phyloP scores from a whole-genome alignment of 2,888 invertebrate genomes.

The Eilema griseolum region DNA sequence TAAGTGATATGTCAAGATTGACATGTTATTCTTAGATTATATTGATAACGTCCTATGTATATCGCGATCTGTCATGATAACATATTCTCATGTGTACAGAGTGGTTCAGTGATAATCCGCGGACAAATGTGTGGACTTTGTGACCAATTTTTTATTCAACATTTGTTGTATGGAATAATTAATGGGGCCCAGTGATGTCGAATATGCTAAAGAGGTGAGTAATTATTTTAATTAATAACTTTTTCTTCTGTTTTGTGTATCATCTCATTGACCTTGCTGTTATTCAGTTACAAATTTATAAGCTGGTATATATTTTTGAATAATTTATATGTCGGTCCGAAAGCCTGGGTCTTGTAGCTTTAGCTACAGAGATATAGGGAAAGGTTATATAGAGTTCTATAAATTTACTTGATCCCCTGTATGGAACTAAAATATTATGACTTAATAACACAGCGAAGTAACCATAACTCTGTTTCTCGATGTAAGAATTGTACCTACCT shows the following conservation, averaged over 20 bases:
- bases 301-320: neutral
- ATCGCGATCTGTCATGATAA: slow-evolving; percentile 81
- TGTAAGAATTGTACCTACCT: too few species aligned
- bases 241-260: neutral
- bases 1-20: slow-evolving; percentile 69
- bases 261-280: neutral
- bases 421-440: neutral
- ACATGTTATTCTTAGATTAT: slow-evolving; percentile 76
- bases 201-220: slow-evolving; percentile 72
- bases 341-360: neutral
- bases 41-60: slow-evolving; percentile 60
- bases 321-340: neutral
- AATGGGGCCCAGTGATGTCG: slow-evolving; percentile 57
- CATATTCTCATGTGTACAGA: slow-evolving; percentile 54
- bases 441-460: too few species aligned
- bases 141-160: slow-evolving; percentile 44
- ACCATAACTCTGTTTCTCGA: neutral
- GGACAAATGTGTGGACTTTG: slow-evolving; percentile 39
- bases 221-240: neutral
- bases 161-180: slow-evolving; percentile 33
- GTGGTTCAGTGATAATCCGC: slow-evolving; percentile 41
- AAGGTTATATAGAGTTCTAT: too few species aligned
- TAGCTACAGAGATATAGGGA: neutral
- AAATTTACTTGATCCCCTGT: neutral
- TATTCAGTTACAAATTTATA: too few species aligned